Percentiles rank a stretch among this genome's conserved stretches.
Evolutionary conservation across 2,888 invertebrate species (phyloP).

Genomic region (Netelia fuscicornis): DNA sequence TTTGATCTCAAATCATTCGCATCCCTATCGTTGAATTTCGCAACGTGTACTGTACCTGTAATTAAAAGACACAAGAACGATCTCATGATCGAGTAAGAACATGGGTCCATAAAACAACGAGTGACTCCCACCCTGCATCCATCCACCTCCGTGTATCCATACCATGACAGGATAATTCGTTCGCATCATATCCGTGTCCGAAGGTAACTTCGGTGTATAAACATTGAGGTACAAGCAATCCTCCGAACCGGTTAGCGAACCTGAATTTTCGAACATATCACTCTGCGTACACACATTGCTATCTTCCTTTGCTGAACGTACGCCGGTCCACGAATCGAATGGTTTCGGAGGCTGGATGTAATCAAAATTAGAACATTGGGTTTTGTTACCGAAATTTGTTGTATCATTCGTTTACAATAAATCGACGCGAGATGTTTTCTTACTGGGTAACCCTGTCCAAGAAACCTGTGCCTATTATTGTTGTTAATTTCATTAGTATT

Average conservation of each 20-base stretch:
- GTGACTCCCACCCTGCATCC: constrained; percentile 72
- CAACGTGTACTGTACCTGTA: constrained; percentile 85
- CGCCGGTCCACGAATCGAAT: constrained; percentile 13
- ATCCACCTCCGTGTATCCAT: constrained; percentile 9
- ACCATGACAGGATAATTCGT: constrained; percentile 21
- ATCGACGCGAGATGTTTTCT: no score
- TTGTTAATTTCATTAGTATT: no score
- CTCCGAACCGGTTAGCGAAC: not conserved
- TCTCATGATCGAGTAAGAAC: constrained; percentile 89
- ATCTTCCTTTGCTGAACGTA: constrained; percentile 28
- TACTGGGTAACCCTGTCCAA: no score
- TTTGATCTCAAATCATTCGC: no score
- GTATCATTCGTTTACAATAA: no score
- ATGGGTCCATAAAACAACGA: constrained; percentile 90
- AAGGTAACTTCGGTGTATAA: constrained; percentile 16
- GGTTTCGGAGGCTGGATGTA: constrained; percentile 11
- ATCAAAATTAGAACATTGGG: not conserved
- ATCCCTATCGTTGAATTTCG: no score
- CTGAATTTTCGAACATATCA: not conserved
- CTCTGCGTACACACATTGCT: constrained; percentile 9
- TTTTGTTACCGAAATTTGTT: no score
- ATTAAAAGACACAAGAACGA: constrained; percentile 89
- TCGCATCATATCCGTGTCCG: not conserved
- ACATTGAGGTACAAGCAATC: constrained; percentile 32
- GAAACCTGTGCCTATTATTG: no score